These are phyloP conservation scores for Suncus etruscus DNA, from an alignment of 2,113 vertebrate genomes.

Conservation along the genomic window DNA sequence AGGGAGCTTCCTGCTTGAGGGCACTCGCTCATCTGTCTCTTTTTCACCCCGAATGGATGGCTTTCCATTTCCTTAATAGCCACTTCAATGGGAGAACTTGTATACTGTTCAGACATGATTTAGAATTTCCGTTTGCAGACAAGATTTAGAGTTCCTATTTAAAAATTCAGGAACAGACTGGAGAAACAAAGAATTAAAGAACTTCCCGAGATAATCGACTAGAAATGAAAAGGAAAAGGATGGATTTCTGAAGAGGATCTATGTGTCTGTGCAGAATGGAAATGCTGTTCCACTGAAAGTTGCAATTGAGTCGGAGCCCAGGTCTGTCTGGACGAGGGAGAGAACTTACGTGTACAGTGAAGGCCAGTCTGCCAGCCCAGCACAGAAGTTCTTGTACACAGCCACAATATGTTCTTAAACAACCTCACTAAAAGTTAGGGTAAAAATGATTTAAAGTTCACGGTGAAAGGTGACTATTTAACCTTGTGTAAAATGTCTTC, in stretches of 20 bases:
- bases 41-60: not conserved
- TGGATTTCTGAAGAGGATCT: not conserved
- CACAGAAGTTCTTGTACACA: too few species aligned
- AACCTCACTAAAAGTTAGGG: not conserved
- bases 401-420: not conserved
- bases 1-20: not conserved
- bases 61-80: not conserved
- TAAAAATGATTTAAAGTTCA: constrained; percentile 44
- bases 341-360: not conserved
- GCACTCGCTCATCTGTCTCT: not conserved
- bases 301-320: not conserved
- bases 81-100: not conserved
- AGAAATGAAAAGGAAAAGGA: not conserved
- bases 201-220: constrained; percentile 1
- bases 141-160: not conserved
- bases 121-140: not conserved
- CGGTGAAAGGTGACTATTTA: not conserved
- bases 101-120: not conserved
- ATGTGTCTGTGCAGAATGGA: not conserved
- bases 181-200: constrained; percentile 16
- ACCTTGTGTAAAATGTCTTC: not conserved
- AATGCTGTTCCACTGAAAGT: too few species aligned
- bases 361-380: not conserved
- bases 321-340: too few species aligned
- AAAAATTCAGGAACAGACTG: not conserved